Evolutionary conservation across 2,797 vertebrate species (phyloP).

Genomic region (Schizopygopsis pylzovi): DNA sequence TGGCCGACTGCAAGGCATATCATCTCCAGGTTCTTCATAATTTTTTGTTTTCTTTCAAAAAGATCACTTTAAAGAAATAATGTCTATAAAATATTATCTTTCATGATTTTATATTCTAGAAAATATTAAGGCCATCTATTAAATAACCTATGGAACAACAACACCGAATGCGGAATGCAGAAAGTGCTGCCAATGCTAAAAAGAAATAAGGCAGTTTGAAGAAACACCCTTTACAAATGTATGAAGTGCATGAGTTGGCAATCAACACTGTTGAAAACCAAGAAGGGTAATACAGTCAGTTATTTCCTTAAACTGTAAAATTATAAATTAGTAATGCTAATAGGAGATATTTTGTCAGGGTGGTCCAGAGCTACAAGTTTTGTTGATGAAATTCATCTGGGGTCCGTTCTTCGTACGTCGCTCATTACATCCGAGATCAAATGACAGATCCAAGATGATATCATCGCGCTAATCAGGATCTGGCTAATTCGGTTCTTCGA

Average conservation of each 20-base stretch:
- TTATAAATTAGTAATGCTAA: no score
- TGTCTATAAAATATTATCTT: background rate
- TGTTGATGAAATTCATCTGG: constrained; percentile 64
- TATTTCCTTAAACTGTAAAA: background rate
- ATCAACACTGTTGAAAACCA: constrained; percentile 8
- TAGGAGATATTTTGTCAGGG: background rate
- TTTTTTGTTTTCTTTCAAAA: background rate
- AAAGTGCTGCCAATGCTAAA: constrained; percentile 38
- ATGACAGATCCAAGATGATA: no score
- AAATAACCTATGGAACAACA: no score
- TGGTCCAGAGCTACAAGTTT: constrained; percentile 54
- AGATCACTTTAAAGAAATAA: background rate
- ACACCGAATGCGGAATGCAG: no score
- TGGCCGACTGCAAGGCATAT: background rate
- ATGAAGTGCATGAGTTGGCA: constrained; percentile 15
- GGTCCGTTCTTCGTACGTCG: no score
- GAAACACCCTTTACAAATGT: constrained; percentile 20
- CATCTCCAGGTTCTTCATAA: background rate
- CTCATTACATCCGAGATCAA: no score
- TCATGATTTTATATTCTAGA: background rate
- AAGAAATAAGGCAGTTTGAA: constrained; percentile 39
- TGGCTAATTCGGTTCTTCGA: no score
- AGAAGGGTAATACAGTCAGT: background rate
- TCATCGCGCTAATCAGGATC: no score
- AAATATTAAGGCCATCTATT: background rate